Base-by-base conservation (phyloP, 2,797 vertebrate genomes). In the Takifugu ocellatus region DNA sequence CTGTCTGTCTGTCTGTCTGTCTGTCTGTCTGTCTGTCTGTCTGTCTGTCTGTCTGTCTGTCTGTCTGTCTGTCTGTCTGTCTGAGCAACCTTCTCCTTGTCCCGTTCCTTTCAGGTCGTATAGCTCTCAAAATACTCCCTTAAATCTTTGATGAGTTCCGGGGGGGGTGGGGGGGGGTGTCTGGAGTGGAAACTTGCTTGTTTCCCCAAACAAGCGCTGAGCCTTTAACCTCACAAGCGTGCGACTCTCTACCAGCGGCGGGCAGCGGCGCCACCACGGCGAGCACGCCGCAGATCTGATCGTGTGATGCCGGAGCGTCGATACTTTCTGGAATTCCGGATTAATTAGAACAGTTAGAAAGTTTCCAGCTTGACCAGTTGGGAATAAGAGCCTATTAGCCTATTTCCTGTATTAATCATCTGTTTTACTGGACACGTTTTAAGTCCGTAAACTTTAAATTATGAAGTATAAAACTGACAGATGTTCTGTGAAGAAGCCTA, bases 321-420 rank as follows among this genome's bases (percentile, higher is more conserved):
- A 85, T 78, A 71, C 68, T 84, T 88, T 73, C 63, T 80, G 79
- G 76, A 78, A 87, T 83, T 80, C 69, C 53, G 63, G 81, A 85
- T 83, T 88, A 91, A 92, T 89, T 89, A 90, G 87, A 72, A 79
- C 82, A 75, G 75, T 74, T 78, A 70, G 71, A 81, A 83, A 79
- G 75, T 84, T 80, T 85, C 78, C 76, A 79, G 83, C 83, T 39
- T 89, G 85, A 90, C 88, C 89, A 84, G 76, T 72, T 62, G 90
- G 89, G 84, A 89, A 91, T 89, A 75, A 72, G 74, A 72, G 74
- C 65, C 75, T 86, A 91, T 91, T 91, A 92, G 85, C 89, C 88
- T 62, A 84, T 84, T 88, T 89, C 85, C 78, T 75, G 67, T 74
- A 78, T 80, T 87, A 87, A 89, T 75, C 56, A 78, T 82, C 75